These are phyloP conservation scores for Aproaerema taeniolella DNA, from an alignment of 2,888 invertebrate species.

Conservation along the genomic window DNA sequence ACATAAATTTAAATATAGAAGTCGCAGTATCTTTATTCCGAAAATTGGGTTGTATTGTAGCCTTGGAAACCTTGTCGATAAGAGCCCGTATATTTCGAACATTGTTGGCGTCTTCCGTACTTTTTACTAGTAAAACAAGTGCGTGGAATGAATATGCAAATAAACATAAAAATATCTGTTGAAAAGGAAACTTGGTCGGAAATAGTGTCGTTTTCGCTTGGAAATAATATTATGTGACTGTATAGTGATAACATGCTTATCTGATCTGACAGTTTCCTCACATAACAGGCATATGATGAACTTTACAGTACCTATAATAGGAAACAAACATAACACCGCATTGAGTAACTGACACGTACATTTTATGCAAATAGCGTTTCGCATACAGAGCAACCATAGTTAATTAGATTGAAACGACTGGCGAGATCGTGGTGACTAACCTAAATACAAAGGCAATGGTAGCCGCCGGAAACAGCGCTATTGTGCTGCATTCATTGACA, in stretches of 20 bases:
- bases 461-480: constrained; percentile 63
- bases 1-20: neutral
- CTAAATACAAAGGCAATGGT: constrained; percentile 71
- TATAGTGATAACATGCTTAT: neutral
- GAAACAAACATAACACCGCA: constrained; percentile 14
- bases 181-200: neutral
- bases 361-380: constrained; percentile 41
- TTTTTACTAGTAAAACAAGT: constrained; percentile 3
- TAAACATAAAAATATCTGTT: neutral
- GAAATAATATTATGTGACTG: neutral
- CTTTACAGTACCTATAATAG: constrained; percentile 2
- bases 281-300: constrained; percentile 1
- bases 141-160: neutral
- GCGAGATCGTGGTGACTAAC: constrained; percentile 73
- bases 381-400: constrained; percentile 48
- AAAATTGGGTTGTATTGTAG: constrained; percentile 1
- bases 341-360: constrained; percentile 22
- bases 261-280: constrained; percentile 1
- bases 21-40: neutral
- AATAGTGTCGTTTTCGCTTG: too few species aligned
- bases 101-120: constrained; percentile 1
- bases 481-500: constrained; percentile 75
- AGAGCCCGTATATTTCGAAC: constrained; percentile 3
- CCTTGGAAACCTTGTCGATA: constrained; percentile 5
- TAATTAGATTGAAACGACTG: constrained; percentile 69